Evolutionary conservation across 2,797 vertebrate genomes (phyloP).

Genomic region (Anolis apletophallus): DNA sequence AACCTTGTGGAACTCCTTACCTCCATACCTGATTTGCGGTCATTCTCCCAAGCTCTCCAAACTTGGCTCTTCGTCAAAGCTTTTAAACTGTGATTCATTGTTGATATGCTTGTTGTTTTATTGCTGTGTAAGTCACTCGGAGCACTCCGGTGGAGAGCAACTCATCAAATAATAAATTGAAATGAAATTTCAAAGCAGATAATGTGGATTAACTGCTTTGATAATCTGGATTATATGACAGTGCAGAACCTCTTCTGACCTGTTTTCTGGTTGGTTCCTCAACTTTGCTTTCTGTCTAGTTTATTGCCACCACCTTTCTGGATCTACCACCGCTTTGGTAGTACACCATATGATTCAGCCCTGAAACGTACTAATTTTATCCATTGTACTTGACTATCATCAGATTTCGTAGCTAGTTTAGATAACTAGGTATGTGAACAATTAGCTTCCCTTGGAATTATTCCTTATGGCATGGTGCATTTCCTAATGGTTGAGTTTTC

Average conservation of each 20-base stretch:
- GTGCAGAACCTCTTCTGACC: neutral
- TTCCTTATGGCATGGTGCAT: neutral
- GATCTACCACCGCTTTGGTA: neutral
- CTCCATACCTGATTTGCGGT: no score
- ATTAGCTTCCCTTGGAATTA: neutral
- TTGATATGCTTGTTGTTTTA: no score
- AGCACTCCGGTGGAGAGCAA: no score
- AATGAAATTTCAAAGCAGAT: no score
- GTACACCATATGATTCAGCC: neutral
- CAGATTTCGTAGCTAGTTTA: neutral
- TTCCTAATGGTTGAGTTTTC: neutral
- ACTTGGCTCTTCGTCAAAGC: no score
- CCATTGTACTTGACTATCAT: neutral
- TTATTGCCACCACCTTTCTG: neutral
- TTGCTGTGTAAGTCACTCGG: no score
- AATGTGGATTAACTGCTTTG: no score
- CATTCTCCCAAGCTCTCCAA: no score
- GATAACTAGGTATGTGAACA: conserved; percentile 50
- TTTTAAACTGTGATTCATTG: no score
- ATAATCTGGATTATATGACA: no score
- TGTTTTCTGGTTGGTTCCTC: neutral
- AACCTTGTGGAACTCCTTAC: no score
- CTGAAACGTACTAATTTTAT: neutral
- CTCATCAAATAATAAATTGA: no score
- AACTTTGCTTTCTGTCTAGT: neutral